Conservation (phyloP, 1,140 invertebrate genomes). For the Meloidogyne floridensis region DNA sequence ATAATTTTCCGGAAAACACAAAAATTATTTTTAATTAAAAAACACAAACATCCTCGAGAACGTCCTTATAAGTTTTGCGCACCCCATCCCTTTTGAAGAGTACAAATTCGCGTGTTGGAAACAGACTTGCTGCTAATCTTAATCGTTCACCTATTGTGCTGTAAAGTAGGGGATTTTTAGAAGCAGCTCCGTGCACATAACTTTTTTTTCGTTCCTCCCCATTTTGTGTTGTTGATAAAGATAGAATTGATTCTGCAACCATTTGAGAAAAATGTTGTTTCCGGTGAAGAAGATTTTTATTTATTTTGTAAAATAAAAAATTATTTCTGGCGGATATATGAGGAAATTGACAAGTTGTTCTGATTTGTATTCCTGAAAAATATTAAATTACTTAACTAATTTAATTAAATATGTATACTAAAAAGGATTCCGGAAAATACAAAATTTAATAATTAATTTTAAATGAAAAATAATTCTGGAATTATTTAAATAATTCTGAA, state of each 20-base stretch:
- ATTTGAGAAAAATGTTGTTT: not conserved
- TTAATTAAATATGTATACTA: no score
- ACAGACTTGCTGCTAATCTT: slow-evolving; percentile 49
- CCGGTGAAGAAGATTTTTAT: not conserved
- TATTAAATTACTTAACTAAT: no score
- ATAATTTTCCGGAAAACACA: no score
- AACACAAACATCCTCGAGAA: slow-evolving; percentile 53
- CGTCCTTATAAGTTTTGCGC: slow-evolving; percentile 59
- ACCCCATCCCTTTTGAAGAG: slow-evolving; percentile 60
- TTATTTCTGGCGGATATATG: not conserved
- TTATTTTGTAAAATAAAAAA: not conserved
- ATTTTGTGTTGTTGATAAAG: not conserved
- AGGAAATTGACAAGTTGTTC: not conserved
- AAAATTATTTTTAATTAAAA: no score
- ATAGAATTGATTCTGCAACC: slow-evolving; percentile 3
- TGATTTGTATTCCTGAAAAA: not conserved
- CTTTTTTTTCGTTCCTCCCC: slow-evolving; percentile 27
- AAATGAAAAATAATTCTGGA: no score
- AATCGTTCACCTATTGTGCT: slow-evolving; percentile 61
- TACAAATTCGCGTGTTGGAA: slow-evolving; percentile 60
- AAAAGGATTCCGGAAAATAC: no score
- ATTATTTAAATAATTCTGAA: no score
- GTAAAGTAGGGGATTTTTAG: slow-evolving; percentile 50
- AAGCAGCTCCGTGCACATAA: slow-evolving; percentile 59
- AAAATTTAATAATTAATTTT: no score